phyloP scores from a whole-genome alignment of 2,888 invertebrate genomes.

The Pachycephus smyrnensis region DNA sequence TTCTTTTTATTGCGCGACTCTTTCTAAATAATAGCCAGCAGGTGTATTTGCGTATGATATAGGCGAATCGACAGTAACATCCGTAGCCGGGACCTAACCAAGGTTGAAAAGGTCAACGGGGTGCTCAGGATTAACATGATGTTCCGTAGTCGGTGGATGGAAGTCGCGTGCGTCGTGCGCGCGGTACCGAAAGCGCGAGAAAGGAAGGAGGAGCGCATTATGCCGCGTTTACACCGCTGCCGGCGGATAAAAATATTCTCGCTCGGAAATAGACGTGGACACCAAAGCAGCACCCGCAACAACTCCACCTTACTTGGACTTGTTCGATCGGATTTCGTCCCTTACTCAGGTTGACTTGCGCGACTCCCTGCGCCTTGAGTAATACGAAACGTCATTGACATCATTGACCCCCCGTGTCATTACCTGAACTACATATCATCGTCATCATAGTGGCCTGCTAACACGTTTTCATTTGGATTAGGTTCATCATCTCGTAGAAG shows the following conservation, averaged over 20 bases:
- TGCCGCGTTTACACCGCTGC: conserved; percentile 38
- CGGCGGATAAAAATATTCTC: conserved; percentile 51
- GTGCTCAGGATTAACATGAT: background rate
- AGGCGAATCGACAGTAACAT: background rate
- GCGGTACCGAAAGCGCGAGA: conserved; percentile 10
- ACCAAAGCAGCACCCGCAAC: conserved; percentile 48
- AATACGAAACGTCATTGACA: background rate
- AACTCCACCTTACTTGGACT: conserved; percentile 49
- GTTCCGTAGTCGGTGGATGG: background rate
- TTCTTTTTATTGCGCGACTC: background rate
- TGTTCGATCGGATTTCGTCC: conserved; percentile 48
- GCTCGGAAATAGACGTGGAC: conserved; percentile 47
- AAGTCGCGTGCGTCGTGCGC: background rate
- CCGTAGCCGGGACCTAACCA: background rate
- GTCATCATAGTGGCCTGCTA: background rate
- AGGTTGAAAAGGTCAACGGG: background rate
- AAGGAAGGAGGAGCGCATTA: conserved; percentile 35
- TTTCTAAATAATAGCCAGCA: background rate
- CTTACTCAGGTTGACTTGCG: background rate
- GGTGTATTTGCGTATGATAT: background rate
- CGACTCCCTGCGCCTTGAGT: background rate
- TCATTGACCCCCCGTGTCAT: background rate
- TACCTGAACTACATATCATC: background rate
- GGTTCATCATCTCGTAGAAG: background rate
- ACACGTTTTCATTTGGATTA: background rate